A percentile compares a stretch with the other conserved stretches of the same genome.
These are phyloP conservation scores for Dendronephthya gigantea DNA, from an alignment of 64 coral and sea anemone species.

Conservation along the genomic window DNA sequence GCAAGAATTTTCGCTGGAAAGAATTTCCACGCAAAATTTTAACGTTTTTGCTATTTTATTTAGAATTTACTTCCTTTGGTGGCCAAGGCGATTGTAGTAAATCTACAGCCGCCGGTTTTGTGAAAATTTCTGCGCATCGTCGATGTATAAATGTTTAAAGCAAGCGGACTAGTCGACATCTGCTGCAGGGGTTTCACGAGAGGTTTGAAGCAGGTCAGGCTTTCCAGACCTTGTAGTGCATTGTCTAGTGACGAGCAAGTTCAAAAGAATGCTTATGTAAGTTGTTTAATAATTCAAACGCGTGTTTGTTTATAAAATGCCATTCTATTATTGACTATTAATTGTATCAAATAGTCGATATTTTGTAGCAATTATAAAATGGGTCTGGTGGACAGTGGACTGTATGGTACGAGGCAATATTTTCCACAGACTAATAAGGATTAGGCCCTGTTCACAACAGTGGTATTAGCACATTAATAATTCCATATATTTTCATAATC, in stretches of 20 bases:
- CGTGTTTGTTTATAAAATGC: too few relatives aligned
- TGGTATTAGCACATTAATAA: too few relatives aligned
- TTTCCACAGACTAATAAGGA: too few relatives aligned
- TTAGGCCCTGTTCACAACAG: too few relatives aligned
- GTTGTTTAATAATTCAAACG: background rate
- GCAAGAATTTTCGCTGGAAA: too few relatives aligned
- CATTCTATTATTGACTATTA: too few relatives aligned
- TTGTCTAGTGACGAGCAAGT: background rate
- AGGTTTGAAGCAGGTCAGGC: background rate
- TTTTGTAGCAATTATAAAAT: too few relatives aligned
- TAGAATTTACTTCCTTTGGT: too few relatives aligned
- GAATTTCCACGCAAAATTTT: background rate
- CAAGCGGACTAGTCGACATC: background rate
- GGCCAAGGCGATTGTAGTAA: background rate
- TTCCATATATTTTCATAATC: background rate
- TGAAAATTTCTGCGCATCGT: background rate
- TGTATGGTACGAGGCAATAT: too few relatives aligned
- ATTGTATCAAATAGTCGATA: too few relatives aligned
- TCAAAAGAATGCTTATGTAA: background rate
- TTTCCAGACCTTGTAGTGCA: background rate
- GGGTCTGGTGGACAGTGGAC: too few relatives aligned
- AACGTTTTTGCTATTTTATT: background rate
- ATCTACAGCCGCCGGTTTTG: background rate
- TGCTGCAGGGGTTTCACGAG: background rate
- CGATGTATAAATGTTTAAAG: background rate